A percentile compares a stretch with the other conserved stretches of the same genome.
Evolutionary conservation across 92 coral and sea anemone species (phyloP).

Genomic region (Micromussa lordhowensis): DNA sequence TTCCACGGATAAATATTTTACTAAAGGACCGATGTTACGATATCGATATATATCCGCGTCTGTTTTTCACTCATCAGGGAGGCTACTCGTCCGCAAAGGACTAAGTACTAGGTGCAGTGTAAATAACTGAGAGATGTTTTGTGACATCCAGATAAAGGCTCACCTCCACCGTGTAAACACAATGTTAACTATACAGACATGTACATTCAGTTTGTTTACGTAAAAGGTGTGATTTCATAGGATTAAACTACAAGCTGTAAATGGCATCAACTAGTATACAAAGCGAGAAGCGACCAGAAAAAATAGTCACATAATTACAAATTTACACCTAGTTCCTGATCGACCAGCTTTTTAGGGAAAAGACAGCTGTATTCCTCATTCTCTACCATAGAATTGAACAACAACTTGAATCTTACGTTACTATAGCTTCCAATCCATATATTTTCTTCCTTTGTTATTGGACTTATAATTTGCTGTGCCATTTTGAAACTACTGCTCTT

Average conservation of each 20-base stretch:
- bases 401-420: too few species aligned
- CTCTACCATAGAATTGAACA: too few species aligned
- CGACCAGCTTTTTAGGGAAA: too few species aligned
- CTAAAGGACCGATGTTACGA: background rate
- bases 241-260: background rate
- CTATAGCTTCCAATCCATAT: too few species aligned
- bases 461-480: background rate
- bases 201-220: background rate
- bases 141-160: too few species aligned
- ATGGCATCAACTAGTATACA: background rate
- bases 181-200: background rate
- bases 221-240: background rate
- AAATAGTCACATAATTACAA: background rate
- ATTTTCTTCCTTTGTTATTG: too few species aligned
- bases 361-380: too few species aligned
- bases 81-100: background rate
- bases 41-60: background rate
- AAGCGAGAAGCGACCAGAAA: background rate
- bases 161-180: background rate
- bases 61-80: background rate
- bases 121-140: background rate
- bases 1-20: background rate
- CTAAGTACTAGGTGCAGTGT: constrained; percentile 6
- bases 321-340: too few species aligned
- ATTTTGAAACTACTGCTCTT: background rate